A percentile compares a stretch with the other conserved stretches of the same genome.
Conservation (phyloP, 2,888 invertebrate genomes). For the Nycteola revayana region DNA sequence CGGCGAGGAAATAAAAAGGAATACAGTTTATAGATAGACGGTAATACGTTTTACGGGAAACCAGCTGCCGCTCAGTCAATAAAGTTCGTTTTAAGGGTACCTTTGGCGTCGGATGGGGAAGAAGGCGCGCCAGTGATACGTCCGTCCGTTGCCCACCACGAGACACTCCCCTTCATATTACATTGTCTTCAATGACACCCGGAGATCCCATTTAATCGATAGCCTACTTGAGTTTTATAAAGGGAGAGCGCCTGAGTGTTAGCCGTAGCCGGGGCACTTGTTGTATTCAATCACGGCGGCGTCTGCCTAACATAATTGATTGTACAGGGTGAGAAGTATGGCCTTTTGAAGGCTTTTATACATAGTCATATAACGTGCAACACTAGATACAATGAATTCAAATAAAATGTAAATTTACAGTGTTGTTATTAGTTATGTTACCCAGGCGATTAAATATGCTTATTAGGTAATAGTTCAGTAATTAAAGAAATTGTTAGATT, state of each 20-base stretch:
- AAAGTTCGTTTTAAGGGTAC: slow-evolving; percentile 58
- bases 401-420: no score
- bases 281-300: no score
- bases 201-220: slow-evolving; percentile 45
- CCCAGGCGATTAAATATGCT: no score
- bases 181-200: slow-evolving; percentile 48
- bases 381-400: no score
- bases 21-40: slow-evolving; percentile 42
- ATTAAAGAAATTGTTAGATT: no score
- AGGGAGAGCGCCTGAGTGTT: slow-evolving; percentile 13
- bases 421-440: no score
- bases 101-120: slow-evolving; percentile 46
- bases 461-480: no score
- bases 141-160: slow-evolving; percentile 31
- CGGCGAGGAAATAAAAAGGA: slow-evolving; percentile 34
- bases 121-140: slow-evolving; percentile 32
- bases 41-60: slow-evolving; percentile 55
- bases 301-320: no score
- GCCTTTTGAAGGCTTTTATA: no score
- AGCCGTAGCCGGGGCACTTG: not conserved
- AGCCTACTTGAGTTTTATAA: slow-evolving; percentile 31
- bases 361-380: no score
- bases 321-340: no score
- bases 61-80: slow-evolving; percentile 56
- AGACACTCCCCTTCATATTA: slow-evolving; percentile 32